Evolutionary conservation across 2,113 vertebrate genomes (phyloP), one percentile per base, ranked within the genome.

Genomic region (Gasterosteus nipponicus): DNA sequence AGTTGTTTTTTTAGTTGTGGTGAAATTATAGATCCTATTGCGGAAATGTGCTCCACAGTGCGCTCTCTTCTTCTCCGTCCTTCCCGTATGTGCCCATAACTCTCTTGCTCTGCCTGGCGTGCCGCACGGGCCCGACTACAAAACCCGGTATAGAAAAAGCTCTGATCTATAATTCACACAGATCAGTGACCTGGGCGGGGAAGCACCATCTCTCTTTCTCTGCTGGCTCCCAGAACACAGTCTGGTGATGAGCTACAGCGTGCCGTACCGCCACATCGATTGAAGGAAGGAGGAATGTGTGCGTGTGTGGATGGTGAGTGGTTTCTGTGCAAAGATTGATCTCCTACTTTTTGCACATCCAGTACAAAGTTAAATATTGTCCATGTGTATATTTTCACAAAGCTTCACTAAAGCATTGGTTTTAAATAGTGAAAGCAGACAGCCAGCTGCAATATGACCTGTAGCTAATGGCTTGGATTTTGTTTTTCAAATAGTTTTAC

Each of bases 91-190:
- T n/a, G 26, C 60, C 64, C 47, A 15, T 47, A 42, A 42, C 41
- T 39, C 31, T 70, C 51, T 68, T n/a, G 5, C 62, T 75, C 47
- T 15, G 33, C 41, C 0, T 12, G 59, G 44, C 3, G 18, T 26
- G 69, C 80, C 88, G 73, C 84, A 10, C 2, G 62, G 75, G 79
- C 57, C 39, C 1, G 11, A 64, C 85, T 78, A 79, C 66, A 87
- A 80, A 90, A 84, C 54, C 82, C 29, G 59, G 46, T 53, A 78
- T 78, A 66, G 85, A 82, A 84, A 51, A 78, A 73, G 57, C 83
- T 88, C 75, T 26, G 22, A 26, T 26, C 22, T 89, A 90, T 90
- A 87, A 91, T 90, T 90, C 84, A 92, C 83, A 82, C 75, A 79
- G 76, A 85, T 87, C 84, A 83, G 77, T 83, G 88, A 89, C 86